phyloP scores from a whole-genome alignment of 53 echinoderm and acorn worm species.

The Holothuria scabra region DNA sequence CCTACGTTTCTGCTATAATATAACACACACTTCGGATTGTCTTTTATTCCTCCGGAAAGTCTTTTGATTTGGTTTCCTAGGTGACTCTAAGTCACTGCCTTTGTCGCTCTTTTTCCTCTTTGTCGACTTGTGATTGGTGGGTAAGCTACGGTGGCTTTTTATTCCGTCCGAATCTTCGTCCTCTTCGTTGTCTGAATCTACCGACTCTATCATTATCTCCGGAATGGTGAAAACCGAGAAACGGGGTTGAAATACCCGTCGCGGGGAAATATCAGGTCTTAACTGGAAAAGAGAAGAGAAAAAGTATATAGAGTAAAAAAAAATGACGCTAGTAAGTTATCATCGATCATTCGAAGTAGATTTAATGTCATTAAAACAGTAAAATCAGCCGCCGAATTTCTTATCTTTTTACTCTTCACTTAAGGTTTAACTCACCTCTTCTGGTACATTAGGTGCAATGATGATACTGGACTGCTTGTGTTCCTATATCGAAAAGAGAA shows the following conservation, averaged over 20 bases:
- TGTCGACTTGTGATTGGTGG: background rate
- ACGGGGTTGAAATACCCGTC: constrained; percentile 2
- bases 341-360: too few species aligned
- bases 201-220: constrained; percentile 31
- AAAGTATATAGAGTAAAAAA: too few species aligned
- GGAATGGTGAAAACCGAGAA: constrained; percentile 11
- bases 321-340: too few species aligned
- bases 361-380: too few species aligned
- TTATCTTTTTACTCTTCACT: too few species aligned
- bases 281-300: background rate
- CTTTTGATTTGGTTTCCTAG: constrained; percentile 4
- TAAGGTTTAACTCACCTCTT: background rate
- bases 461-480: background rate
- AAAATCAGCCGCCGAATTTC: too few species aligned
- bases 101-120: background rate
- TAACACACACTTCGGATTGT: constrained; percentile 10
- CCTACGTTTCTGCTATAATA: background rate
- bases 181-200: constrained; percentile 12
- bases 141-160: too few species aligned
- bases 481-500: background rate
- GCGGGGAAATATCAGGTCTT: constrained; percentile 10
- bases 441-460: constrained; percentile 22
- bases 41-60: background rate
- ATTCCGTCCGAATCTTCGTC: background rate
- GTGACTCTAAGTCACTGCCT: too few species aligned